phyloP scores from a whole-genome alignment of 1,140 invertebrate genomes.

The Cherax destructor region DNA sequence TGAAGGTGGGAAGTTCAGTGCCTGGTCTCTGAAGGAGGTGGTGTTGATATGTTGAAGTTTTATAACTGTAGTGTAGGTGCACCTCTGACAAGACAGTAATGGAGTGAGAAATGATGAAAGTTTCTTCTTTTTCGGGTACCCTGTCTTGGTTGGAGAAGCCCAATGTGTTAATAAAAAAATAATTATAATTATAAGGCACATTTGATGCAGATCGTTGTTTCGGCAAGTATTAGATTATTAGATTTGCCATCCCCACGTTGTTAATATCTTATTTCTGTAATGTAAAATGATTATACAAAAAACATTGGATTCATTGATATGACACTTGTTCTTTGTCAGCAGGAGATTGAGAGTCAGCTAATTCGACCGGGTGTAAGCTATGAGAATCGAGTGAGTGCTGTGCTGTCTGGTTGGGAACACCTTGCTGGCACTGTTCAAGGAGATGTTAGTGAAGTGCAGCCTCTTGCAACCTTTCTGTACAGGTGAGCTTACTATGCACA shows the following conservation, averaged over 20 bases:
- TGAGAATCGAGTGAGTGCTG: constrained; percentile 79
- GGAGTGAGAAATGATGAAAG: too few relatives aligned
- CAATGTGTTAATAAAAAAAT: too few relatives aligned
- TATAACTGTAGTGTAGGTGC: too few relatives aligned
- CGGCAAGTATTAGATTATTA: too few relatives aligned
- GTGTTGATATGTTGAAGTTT: too few relatives aligned
- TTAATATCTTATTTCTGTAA: constrained; percentile 95
- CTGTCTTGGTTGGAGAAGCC: too few relatives aligned
- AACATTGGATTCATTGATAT: constrained; percentile 16
- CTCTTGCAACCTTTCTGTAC: constrained; percentile 79
- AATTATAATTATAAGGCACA: too few relatives aligned
- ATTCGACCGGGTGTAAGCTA: constrained; percentile 75
- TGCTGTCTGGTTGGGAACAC: constrained; percentile 79
- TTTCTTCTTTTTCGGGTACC: too few relatives aligned
- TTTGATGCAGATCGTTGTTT: too few relatives aligned
- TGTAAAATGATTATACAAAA: constrained; percentile 78
- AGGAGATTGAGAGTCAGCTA: constrained; percentile 69
- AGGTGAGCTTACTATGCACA: constrained; percentile 74
- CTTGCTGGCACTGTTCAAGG: constrained; percentile 78
- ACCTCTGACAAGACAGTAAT: too few relatives aligned
- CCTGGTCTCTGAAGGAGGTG: too few relatives aligned
- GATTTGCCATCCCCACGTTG: constrained; percentile 75
- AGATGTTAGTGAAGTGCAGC: constrained; percentile 76
- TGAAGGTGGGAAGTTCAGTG: too few relatives aligned
- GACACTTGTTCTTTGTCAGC: constrained; percentile 29